A percentile compares a stretch with the other conserved stretches of the same genome.
These are phyloP conservation scores for Heliconius nattereri DNA, from an alignment of 1,140 invertebrate species.

Conservation along the genomic window DNA sequence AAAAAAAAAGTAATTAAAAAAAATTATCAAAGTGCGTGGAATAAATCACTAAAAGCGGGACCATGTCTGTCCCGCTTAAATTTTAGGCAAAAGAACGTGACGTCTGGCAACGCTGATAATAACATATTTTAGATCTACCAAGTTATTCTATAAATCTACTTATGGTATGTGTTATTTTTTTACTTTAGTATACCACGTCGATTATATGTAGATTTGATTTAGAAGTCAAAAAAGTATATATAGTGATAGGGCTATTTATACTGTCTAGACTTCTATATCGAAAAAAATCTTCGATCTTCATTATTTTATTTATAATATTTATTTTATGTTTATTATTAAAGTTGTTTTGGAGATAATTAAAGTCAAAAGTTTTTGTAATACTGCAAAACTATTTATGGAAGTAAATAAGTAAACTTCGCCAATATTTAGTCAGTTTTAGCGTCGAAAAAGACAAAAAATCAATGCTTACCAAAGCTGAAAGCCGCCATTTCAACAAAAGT, in stretches of 20 bases:
- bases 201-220: neutral
- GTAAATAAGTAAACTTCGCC: neutral
- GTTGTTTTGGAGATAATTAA: neutral
- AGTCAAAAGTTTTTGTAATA: no score
- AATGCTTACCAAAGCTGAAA: neutral
- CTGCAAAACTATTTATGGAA: conserved; percentile 14
- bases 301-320: neutral
- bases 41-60: no score
- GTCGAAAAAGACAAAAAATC: neutral
- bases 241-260: conserved; percentile 6
- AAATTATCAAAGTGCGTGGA: no score
- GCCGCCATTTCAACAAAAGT: neutral
- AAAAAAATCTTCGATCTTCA: neutral
- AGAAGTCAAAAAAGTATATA: conserved; percentile 12
- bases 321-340: neutral
- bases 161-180: no score
- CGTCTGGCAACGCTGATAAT: no score
- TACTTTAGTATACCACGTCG: neutral
- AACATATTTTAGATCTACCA: no score
- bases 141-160: no score
- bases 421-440: conserved; percentile 16
- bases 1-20: no score
- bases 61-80: no score
- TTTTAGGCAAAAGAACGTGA: no score
- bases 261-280: neutral